Base-by-base conservation (phyloP, 2,113 vertebrate genomes). In the Pundamilia nyererei region DNA sequence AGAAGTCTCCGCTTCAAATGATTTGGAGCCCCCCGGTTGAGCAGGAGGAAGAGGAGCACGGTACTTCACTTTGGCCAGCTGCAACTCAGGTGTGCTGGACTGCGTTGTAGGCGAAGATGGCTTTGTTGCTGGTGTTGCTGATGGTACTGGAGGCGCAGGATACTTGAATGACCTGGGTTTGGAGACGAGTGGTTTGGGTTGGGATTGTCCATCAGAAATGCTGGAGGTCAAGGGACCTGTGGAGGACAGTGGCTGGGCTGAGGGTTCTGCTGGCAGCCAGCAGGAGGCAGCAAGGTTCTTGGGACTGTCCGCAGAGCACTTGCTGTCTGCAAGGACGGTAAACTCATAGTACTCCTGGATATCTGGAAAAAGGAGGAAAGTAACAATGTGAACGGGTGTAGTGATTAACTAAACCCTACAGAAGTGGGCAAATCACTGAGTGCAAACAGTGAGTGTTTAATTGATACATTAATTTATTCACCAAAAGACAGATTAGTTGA, bases 281-380 rank as follows among this genome's bases (percentile, higher is more conserved):
- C 6, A 45, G 19, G 84, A 14, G 15, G 49, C 24, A 24, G 80
- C 13, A 4, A 51, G 54, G 15, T 11, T 70, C 38, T 7, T 35
- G 3, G 54, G 58, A 33, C 26, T 24, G 3, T 77, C 80, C 3
- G n/a, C 75, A 81, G 88, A 83, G 38, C 3, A n/a, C 19, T 86
- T 86, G 9, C 26, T 85, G 77, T 94, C 94, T 26, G 75, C 47
- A 14, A 86, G 72, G 62, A 96, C 38, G 1, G 92, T 95, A 70
- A 94, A 54, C 86, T 96, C 95, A 10, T 96, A 95, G 89, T 90
- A 95, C 70, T 96, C 95, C 87, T 96, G 95, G 80, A 96, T 96
- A 54, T 96, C 95, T 95, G 84, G 11, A 81, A 31, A 72, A 24
- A 80, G 53, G 13, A 35, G 81, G 2, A 84, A 1, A 82, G 49